phyloP scores from a whole-genome alignment of 1,140 invertebrate species.

The Zaprionus ghesquierei region DNA sequence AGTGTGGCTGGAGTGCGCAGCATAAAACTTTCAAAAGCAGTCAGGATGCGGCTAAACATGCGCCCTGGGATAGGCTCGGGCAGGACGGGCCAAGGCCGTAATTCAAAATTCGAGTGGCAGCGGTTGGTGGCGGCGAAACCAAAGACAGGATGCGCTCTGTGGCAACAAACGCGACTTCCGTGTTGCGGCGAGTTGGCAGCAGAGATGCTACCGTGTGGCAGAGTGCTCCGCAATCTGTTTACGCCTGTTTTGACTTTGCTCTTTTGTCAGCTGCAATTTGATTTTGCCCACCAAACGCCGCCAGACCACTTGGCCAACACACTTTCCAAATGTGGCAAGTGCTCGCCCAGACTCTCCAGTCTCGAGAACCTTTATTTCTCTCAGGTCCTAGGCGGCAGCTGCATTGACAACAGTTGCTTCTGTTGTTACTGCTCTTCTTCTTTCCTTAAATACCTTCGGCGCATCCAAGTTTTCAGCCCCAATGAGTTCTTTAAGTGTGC shows the following conservation, averaged over 20 bases:
- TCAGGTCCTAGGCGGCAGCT: neutral
- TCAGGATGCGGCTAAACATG: slow-evolving; percentile 71
- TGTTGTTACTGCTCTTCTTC: slow-evolving; percentile 5
- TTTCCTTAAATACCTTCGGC: slow-evolving; percentile 14
- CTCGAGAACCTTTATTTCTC: too few relatives aligned
- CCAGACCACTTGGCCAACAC: slow-evolving; percentile 1
- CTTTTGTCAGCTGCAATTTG: slow-evolving; percentile 39
- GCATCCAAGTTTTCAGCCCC: slow-evolving; percentile 27
- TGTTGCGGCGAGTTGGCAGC: slow-evolving; percentile 40
- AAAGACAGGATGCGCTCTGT: slow-evolving; percentile 59
- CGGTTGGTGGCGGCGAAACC: slow-evolving; percentile 50
- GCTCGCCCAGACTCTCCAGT: neutral
- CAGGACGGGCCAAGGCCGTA: slow-evolving; percentile 45
- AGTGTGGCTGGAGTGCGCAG: slow-evolving; percentile 36
- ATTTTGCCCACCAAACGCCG: slow-evolving; percentile 17
- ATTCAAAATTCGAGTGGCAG: slow-evolving; percentile 79
- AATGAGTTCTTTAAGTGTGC: slow-evolving; percentile 19
- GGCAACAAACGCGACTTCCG: slow-evolving; percentile 65
- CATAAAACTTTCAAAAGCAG: slow-evolving; percentile 72
- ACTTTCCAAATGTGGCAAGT: slow-evolving; percentile 8
- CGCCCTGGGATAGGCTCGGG: slow-evolving; percentile 12
- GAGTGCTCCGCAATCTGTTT: slow-evolving; percentile 54
- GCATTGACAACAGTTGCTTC: slow-evolving; percentile 25
- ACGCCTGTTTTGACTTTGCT: slow-evolving; percentile 60
- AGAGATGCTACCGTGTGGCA: neutral